phyloP scores from a whole-genome alignment of 2,888 invertebrate species.

The Melanophora roralis region DNA sequence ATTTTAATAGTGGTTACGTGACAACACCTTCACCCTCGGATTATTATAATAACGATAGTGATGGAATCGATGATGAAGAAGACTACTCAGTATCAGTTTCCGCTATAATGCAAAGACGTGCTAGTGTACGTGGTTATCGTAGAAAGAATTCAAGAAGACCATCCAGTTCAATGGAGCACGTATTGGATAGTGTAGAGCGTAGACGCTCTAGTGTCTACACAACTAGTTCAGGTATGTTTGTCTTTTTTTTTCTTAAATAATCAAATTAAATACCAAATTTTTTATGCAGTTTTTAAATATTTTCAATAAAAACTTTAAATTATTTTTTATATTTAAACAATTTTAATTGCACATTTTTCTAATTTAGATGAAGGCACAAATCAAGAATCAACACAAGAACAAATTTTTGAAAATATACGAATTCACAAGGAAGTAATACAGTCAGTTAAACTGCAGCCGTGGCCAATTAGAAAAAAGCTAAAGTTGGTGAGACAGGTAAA shows the following conservation, averaged over 20 bases:
- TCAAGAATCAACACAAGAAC: slow-evolving; percentile 85
- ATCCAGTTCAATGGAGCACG: slow-evolving; percentile 79
- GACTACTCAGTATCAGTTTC: slow-evolving; percentile 92
- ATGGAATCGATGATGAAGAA: slow-evolving; percentile 82
- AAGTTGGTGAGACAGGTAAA: slow-evolving; percentile 85
- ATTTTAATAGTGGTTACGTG: slow-evolving; percentile 42
- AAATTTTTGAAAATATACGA: slow-evolving; percentile 92
- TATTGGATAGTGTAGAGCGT: slow-evolving; percentile 77
- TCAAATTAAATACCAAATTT: too few species aligned
- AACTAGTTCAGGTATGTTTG: slow-evolving; percentile 88
- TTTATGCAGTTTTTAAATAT: too few species aligned
- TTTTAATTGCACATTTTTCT: too few species aligned
- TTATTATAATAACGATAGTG: slow-evolving; percentile 48
- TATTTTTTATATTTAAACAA: too few species aligned
- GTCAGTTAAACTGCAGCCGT: slow-evolving; percentile 90
- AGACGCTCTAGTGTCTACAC: slow-evolving; percentile 87
- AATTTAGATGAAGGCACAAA: slow-evolving; percentile 83
- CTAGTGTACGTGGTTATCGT: slow-evolving; percentile 84
- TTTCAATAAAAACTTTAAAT: too few species aligned
- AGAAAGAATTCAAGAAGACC: slow-evolving; percentile 80
- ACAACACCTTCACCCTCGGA: slow-evolving; percentile 52
- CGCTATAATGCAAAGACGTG: slow-evolving; percentile 88
- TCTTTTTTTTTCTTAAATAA: background rate
- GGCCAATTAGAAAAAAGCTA: slow-evolving; percentile 89
- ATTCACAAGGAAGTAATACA: slow-evolving; percentile 94